These are phyloP conservation scores for Sebastes umbrosus DNA, from an alignment of 2,797 vertebrate genomes.

Conservation along the genomic window DNA sequence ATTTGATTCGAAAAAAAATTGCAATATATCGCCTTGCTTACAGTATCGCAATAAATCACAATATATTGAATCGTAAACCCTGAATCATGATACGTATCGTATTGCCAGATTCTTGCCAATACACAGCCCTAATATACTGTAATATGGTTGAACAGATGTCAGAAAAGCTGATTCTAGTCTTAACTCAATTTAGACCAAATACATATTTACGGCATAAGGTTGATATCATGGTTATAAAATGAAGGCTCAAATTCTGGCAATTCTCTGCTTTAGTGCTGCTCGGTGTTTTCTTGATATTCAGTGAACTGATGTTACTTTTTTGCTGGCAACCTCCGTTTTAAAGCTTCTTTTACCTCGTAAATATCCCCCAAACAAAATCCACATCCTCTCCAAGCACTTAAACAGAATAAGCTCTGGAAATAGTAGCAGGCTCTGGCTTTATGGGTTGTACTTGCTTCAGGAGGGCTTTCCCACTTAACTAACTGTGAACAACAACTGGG, in stretches of 20 bases:
- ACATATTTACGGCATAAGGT: not conserved
- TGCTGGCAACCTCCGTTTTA: not conserved
- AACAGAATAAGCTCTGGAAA: not conserved
- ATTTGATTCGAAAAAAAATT: fast-evolving
- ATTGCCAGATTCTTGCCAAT: not conserved
- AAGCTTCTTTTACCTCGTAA: slow-evolving; percentile 15
- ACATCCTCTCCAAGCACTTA: slow-evolving; percentile 9
- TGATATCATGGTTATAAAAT: not conserved
- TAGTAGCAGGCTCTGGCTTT: slow-evolving; percentile 13
- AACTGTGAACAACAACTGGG: slow-evolving; percentile 50
- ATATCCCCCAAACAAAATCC: slow-evolving; percentile 13
- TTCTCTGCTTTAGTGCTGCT: not conserved
- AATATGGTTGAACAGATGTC: not conserved
- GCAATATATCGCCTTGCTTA: not conserved
- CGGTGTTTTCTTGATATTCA: not conserved
- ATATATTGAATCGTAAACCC: not conserved
- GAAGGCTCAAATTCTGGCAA: not conserved
- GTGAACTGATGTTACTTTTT: not conserved
- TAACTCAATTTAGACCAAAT: not conserved
- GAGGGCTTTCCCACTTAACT: slow-evolving; percentile 38
- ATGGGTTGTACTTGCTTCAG: slow-evolving; percentile 12
- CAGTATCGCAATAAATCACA: too few species aligned
- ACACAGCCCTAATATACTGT: not conserved
- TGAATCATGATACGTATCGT: not conserved
- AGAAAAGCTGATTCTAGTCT: not conserved